phyloP scores from a whole-genome alignment of 2,113 vertebrate species.

The Oenanthe melanoleuca region DNA sequence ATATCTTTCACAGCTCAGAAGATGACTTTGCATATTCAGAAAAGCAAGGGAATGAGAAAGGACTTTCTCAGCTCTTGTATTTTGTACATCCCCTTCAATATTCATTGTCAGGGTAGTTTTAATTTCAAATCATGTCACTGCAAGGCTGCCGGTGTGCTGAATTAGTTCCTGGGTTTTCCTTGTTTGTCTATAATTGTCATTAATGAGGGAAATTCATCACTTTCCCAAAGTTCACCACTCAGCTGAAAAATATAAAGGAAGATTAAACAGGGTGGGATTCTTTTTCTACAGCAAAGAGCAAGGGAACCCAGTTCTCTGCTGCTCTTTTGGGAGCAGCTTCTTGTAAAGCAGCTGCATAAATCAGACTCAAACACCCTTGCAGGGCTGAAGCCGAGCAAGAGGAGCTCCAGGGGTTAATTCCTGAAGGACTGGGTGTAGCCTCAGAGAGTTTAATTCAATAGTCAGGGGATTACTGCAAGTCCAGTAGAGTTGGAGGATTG shows the following conservation, averaged over 20 bases:
- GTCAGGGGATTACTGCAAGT: not conserved
- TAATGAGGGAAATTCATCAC: conserved; percentile 24
- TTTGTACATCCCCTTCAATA: not conserved
- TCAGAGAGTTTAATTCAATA: not conserved
- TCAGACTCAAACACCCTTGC: not conserved
- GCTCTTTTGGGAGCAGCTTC: not conserved
- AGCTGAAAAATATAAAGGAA: not conserved
- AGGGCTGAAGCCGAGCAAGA: not conserved
- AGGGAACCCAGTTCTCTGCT: not conserved
- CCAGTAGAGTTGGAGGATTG: not conserved
- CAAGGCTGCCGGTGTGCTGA: not conserved
- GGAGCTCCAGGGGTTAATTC: not conserved
- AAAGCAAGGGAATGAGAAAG: not conserved
- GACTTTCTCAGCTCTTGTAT: not conserved
- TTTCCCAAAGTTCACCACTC: not conserved
- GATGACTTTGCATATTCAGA: not conserved
- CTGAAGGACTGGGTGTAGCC: not conserved
- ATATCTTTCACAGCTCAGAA: not conserved
- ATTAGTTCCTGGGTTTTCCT: not conserved
- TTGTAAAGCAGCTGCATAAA: not conserved
- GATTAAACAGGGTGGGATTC: not conserved
- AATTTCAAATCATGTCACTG: not conserved
- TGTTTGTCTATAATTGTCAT: not conserved
- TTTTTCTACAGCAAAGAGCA: not conserved
- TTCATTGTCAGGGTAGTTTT: not conserved